Conservation (phyloP, 2,113 vertebrate species). For the Tenrec ecaudatus region DNA sequence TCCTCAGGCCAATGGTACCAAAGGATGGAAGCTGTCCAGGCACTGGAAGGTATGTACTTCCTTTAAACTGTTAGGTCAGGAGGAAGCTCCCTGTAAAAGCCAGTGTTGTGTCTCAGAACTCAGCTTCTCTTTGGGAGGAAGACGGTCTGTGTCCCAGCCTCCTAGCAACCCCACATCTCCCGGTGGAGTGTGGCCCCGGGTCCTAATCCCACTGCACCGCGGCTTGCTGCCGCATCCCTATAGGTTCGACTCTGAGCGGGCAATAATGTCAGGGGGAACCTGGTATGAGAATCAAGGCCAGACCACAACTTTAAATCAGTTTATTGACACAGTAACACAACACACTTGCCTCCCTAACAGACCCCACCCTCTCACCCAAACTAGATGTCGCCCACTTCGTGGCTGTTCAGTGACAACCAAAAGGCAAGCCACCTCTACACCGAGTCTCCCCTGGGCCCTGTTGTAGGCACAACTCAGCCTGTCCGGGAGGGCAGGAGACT, state of each 20-base stretch:
- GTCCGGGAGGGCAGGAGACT: neutral
- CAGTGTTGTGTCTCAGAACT: neutral
- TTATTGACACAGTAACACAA: constrained; percentile 85
- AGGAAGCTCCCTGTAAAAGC: neutral
- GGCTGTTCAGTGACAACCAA: constrained; percentile 63
- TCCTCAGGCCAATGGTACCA: neutral
- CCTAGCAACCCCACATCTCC: constrained; percentile 52
- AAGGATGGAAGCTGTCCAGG: neutral
- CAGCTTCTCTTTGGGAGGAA: neutral
- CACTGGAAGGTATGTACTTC: neutral
- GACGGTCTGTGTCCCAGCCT: neutral
- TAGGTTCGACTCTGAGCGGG: neutral
- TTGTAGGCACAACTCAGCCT: constrained; percentile 37
- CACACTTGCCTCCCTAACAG: constrained; percentile 68
- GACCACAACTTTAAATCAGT: constrained; percentile 79
- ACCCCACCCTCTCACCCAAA: constrained; percentile 54
- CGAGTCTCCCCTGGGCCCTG: neutral
- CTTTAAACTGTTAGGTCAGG: neutral
- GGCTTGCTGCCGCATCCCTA: neutral
- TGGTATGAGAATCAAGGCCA: constrained; percentile 61
- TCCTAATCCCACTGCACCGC: neutral
- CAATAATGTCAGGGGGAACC: constrained; percentile 1
- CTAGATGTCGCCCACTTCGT: constrained; percentile 40
- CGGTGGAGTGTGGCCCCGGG: constrained; percentile 18
- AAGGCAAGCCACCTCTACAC: constrained; percentile 14